Percentiles rank a stretch among this genome's conserved stretches.
These are phyloP conservation scores for Campylomormyrus numenius DNA, from an alignment of 2,113 vertebrate species.

Conservation along the genomic window DNA sequence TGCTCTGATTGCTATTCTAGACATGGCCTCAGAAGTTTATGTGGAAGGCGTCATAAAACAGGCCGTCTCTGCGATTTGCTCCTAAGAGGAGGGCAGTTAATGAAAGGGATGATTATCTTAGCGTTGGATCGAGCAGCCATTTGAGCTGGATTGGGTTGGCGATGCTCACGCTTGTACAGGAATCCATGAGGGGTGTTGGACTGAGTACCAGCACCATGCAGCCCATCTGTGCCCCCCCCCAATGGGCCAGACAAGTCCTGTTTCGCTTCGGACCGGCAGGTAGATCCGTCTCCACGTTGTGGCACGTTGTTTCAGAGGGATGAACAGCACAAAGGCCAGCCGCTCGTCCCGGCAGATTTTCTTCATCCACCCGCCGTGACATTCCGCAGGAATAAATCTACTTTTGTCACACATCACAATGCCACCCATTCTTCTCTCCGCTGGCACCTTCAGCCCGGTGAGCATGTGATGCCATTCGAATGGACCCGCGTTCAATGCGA, in stretches of 20 bases:
- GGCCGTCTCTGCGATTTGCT: neutral
- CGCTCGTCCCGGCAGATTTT: too few species aligned
- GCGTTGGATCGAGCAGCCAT: neutral
- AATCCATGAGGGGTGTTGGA: neutral
- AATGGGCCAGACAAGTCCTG: neutral
- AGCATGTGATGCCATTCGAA: neutral
- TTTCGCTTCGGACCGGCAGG: neutral
- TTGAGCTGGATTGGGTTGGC: neutral
- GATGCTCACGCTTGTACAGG: neutral
- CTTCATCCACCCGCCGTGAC: neutral
- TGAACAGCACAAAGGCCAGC: neutral
- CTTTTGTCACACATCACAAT: neutral
- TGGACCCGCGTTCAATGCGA: too few species aligned
- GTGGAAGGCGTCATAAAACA: neutral
- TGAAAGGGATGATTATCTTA: neutral
- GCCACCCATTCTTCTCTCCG: neutral
- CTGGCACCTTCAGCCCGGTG: neutral
- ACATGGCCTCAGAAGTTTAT: neutral
- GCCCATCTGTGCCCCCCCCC: neutral
- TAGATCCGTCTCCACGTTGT: neutral
- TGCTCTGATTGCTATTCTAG: neutral
- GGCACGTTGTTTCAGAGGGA: neutral
- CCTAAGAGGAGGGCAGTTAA: neutral
- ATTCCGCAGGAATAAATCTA: neutral
- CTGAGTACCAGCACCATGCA: neutral